A percentile compares a stretch with the other conserved stretches of the same genome.
These are phyloP conservation scores for Babyrousa celebensis DNA, from an alignment of 2,797 vertebrate genomes.

Conservation along the genomic window DNA sequence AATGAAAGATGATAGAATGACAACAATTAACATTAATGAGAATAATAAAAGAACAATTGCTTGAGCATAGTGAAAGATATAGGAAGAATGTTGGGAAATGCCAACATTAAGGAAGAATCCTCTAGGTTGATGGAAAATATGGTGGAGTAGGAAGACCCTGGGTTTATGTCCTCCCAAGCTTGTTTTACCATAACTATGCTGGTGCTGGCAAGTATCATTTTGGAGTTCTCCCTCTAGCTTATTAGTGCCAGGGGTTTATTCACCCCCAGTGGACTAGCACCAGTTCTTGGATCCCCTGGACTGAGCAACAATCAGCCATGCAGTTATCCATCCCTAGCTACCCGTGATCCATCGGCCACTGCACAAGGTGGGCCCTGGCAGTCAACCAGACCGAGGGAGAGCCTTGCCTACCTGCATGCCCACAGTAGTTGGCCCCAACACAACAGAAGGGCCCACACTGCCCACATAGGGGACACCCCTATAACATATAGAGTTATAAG, in stretches of 20 bases:
- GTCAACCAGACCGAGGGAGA: neutral
- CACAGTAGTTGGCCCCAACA: neutral
- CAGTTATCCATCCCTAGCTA: neutral
- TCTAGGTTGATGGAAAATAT: neutral
- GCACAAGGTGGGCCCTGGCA: neutral
- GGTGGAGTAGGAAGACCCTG: neutral
- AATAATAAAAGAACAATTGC: neutral
- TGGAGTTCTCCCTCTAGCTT: neutral
- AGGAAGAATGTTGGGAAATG: neutral
- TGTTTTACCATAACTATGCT: neutral
- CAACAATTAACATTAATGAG: neutral
- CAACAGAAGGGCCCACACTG: neutral
- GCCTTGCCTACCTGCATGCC: neutral
- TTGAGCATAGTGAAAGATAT: neutral
- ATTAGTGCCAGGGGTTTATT: neutral
- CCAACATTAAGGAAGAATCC: neutral
- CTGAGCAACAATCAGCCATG: neutral
- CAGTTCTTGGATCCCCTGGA: neutral
- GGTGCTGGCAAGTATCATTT: neutral
- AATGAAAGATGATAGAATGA: neutral
- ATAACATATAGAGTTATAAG: no score
- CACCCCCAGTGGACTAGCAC: neutral
- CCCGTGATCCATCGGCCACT: neutral
- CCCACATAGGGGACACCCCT: neutral
- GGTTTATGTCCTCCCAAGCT: neutral